A percentile compares a stretch with the other conserved stretches of the same genome.
These are phyloP conservation scores for Arizona elegans DNA, from an alignment of 2,113 vertebrate genomes.

Conservation along the genomic window DNA sequence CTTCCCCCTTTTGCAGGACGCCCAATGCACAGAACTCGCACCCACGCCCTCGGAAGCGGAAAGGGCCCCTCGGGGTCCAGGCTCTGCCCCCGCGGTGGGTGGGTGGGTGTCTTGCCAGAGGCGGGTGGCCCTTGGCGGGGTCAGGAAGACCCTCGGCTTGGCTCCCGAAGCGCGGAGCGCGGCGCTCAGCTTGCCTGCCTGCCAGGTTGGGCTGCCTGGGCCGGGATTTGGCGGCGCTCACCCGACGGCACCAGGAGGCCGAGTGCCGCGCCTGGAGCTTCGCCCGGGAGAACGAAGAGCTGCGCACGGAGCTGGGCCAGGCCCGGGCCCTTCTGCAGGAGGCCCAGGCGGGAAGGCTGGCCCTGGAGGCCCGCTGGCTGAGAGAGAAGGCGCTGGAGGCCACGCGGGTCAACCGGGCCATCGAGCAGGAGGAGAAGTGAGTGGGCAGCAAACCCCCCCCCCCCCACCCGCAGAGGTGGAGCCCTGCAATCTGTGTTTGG, in stretches of 20 bases:
- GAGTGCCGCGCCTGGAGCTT: not conserved
- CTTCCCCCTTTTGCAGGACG: no score
- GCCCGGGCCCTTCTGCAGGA: not conserved
- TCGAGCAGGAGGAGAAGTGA: not conserved
- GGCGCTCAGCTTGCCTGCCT: not conserved
- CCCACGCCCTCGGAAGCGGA: no score
- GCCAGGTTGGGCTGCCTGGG: not conserved
- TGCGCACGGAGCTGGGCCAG: not conserved
- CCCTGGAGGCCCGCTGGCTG: constrained; percentile 2
- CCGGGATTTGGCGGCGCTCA: not conserved
- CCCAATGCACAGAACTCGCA: no score
- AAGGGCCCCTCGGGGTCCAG: no score
- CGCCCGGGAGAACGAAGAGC: not conserved
- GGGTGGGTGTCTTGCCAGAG: no score
- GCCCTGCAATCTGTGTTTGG: no score
- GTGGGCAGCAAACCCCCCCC: not conserved
- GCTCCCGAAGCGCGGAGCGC: not conserved
- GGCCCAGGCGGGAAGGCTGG: not conserved
- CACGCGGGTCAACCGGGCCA: not conserved
- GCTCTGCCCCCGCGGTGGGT: no score
- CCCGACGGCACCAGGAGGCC: not conserved
- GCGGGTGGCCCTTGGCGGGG: no score
- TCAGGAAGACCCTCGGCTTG: no score
- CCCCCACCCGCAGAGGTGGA: not conserved
- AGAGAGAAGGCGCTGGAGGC: not conserved